Evolutionary conservation across 2,113 vertebrate species (phyloP), one percentile per base, ranked within the genome.

Genomic region (Cisticola juncidis): DNA sequence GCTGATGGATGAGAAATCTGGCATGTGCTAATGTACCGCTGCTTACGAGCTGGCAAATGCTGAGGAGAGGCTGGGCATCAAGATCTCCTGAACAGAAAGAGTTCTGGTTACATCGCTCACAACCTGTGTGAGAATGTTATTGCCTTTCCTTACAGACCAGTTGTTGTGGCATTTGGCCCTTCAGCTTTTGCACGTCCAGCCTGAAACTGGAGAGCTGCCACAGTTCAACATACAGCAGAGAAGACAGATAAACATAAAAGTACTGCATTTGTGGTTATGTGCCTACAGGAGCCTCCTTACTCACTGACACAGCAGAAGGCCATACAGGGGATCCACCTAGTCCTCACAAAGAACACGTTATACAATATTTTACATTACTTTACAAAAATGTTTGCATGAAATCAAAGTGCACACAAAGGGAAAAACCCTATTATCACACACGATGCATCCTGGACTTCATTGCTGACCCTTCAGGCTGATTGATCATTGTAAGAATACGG

Each of bases 101-200:
- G 6, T 33, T n/a, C 33, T 79, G 18, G 5, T 5, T 69, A 21
- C 3, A 3, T 84, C 53, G 60, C 35, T 9, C 19, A 57, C 26
- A 62, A 25, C 1, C 2, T 35, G 0, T 26, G 6, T 47, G 26
- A 60, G 23, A 21, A 50, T 16, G 3, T 29, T 69, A 11, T 4
- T 87, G 42, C 9, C 13, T 36, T 88, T 80, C 9, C 21, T 48
- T 65, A 62, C 14, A 70, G 25, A 81, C 2, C 6, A 66, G 8
- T 31, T 90, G 17, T 25, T 88, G 35, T 22, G 64, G 18, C 12
- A 72, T 45, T 86, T 44, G 21, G 20, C 4, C 33, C 60, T 77
- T 25, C 68, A 80, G 9, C 6, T 83, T 79, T 58, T 58, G 3
- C 18, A 6, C 17, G 23, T 48, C 38, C 9, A 72, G 16, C 8